Evolutionary conservation across 2,113 vertebrate genomes (phyloP), one percentile per base, ranked within the genome.

Genomic region (Sebastes fasciatus): DNA sequence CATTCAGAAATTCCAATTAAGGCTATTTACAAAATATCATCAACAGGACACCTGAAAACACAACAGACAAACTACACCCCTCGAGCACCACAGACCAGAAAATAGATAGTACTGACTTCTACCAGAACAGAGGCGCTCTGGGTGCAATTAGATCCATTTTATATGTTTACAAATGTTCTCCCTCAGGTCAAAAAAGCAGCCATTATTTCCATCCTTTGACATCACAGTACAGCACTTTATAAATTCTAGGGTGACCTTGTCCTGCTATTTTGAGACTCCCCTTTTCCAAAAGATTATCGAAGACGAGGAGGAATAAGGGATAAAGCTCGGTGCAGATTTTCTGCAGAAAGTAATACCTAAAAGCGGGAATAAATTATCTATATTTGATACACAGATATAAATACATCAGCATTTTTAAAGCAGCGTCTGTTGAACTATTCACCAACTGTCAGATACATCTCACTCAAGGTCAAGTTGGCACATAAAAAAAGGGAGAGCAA

Each of bases 1-100:
- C 71, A 83, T 83, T 78, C 42, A 73, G 78, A 82, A 75, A 84
- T 79, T 77, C 46, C 21, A 64, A 68, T 57, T 65, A 80, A 7
- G 17, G 12, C 26, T 19, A 51, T 49, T 71, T 64, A 57, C 6
- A 70, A 67, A 76, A 42, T 57, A 46, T 16, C 46, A 21, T 66
- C 65, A 77, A 65, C 55, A 81, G 21, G 61, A 64, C 55, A 83
- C 40, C 73, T 8, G 10, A 72, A 66, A 61, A 45, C 60, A 80
- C 43, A 26, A 64, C 16, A 42, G 60, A 73, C 6, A 82, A 82
- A 80, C 58, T 19, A 45, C 51, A 51, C 40, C 66, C 72, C 16
- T 79, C 5, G 1, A 84, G 83, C 57, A 62, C 16, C n/a, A 66
- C 14, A 34, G 42, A 46, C 13, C 49, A 76, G 66, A 49, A 57